Evolutionary conservation across 2,888 invertebrate genomes (phyloP).

Genomic region (Eulithis testata): DNA sequence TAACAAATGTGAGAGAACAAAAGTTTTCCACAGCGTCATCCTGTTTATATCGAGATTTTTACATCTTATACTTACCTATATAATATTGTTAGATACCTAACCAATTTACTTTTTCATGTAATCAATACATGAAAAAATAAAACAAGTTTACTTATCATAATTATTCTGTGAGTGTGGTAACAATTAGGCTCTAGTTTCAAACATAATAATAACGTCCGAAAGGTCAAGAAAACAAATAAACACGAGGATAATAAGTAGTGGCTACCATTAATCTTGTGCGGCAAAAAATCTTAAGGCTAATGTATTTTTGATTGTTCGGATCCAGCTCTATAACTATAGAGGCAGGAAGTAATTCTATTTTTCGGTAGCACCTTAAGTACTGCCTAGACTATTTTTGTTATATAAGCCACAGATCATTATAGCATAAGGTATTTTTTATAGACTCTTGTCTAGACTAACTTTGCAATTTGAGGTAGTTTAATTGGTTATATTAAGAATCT

Average conservation of each 20-base stretch:
- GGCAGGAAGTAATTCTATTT: no score
- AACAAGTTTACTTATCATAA: no score
- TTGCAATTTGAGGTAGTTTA: no score
- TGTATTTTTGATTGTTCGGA: slow-evolving; percentile 43
- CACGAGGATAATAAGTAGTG: slow-evolving; percentile 34
- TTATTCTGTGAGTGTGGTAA: background rate
- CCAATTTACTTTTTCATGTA: no score
- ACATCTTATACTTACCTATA: slow-evolving; percentile 36
- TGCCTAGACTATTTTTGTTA: no score
- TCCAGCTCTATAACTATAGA: slow-evolving; percentile 15
- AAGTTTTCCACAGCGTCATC: slow-evolving; percentile 71
- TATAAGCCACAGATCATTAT: no score
- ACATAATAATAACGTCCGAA: slow-evolving; percentile 24
- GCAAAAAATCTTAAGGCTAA: slow-evolving; percentile 41
- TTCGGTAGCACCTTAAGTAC: no score
- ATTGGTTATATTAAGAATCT: no score
- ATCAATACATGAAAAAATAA: no score
- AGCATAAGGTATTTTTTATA: no score
- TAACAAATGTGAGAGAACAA: slow-evolving; percentile 75
- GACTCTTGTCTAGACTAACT: no score
- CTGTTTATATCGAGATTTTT: slow-evolving; percentile 67
- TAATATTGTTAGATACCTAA: no score
- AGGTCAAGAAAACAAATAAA: slow-evolving; percentile 39
- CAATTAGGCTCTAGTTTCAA: slow-evolving; percentile 17
- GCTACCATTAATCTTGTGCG: slow-evolving; percentile 35